phyloP scores from a whole-genome alignment of 2,888 invertebrate genomes.

The Tubulanus polymorphus region DNA sequence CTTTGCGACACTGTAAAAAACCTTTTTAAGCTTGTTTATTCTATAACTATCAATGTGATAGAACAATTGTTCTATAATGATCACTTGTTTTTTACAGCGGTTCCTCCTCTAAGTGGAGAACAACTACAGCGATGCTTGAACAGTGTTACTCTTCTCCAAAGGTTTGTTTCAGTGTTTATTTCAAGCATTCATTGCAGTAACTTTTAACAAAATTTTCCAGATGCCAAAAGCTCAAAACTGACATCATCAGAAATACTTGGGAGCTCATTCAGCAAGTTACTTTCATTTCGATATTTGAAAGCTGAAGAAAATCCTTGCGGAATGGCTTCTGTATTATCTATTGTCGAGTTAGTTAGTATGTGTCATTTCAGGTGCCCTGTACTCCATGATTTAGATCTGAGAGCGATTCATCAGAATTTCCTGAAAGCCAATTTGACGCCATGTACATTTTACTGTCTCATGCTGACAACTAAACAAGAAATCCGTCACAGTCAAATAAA shows the following conservation, averaged over 20 bases:
- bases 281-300: no score
- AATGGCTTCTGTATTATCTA: not conserved
- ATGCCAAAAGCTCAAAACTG: no score
- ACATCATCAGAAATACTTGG: no score
- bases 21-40: no score
- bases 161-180: conserved; percentile 26
- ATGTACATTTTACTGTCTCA: not conserved
- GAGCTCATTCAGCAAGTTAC: no score
- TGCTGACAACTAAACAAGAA: no score
- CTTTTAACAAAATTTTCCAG: no score
- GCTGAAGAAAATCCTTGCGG: not conserved
- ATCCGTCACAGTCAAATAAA: no score
- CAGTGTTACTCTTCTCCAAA: conserved; percentile 30
- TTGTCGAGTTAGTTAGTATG: not conserved
- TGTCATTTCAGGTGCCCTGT: conserved; percentile 32
- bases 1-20: no score
- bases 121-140: conserved; percentile 29
- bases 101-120: conserved; percentile 26
- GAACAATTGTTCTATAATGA: no score
- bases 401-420: conserved; percentile 22
- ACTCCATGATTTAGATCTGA: conserved; percentile 26
- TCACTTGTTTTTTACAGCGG: conserved; percentile 28
- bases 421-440: conserved; percentile 2
- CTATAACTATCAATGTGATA: no score
- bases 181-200: no score